Base-by-base conservation (phyloP, 1,140 invertebrate species). In the Melanaphis sacchari region DNA sequence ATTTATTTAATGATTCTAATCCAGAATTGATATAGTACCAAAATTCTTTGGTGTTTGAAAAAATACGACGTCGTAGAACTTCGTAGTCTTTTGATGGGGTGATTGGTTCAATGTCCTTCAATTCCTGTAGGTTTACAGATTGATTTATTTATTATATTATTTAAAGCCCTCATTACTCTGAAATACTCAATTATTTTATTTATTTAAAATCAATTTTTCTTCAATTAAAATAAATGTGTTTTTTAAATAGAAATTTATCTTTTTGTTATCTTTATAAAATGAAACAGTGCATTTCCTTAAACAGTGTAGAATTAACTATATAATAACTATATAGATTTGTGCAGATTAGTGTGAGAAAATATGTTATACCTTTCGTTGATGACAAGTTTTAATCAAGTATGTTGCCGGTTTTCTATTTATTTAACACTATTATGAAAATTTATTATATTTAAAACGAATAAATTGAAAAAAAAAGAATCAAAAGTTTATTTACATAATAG, bases 81-180 rank as follows among this genome's bases (percentile, higher is more conserved):
- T 99, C 98, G 95, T 98, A 98, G 94, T 98, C 97, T 91, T 96
- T 95, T 43, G 96, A 96, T 8, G 98, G 97, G 31, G n/a, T 4
- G 15, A 49, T 76, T 46, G 21, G 31, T 87, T 40, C 54, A 66
- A 0, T 66, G 31, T 66, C 31, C 31, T 1, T 66, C 31, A 66
- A 66, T n/a, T 66, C 11, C 59, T 66, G n/a, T 31, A 66, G 3
- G 31, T 66, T 66, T 31, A 66, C 3, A 66, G 31, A 11, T 31
- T 31, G 5, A 66, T 66, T 66, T 15, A 66, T 11, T 26, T n/a
- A 66, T 15, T 2, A 31, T 66, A 1, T n/a, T 15, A 66, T 66
- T 66, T n/a, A n/a, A 0, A 11, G 15, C 22, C 4, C 31, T 66
- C 59, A 31, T n/a, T 66, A 66, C 4, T 66, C 15, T n/a, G 11